Evolutionary conservation across 2,888 invertebrate species (phyloP), one percentile per base, ranked within the genome.

Genomic region (Pollenia amentaria): DNA sequence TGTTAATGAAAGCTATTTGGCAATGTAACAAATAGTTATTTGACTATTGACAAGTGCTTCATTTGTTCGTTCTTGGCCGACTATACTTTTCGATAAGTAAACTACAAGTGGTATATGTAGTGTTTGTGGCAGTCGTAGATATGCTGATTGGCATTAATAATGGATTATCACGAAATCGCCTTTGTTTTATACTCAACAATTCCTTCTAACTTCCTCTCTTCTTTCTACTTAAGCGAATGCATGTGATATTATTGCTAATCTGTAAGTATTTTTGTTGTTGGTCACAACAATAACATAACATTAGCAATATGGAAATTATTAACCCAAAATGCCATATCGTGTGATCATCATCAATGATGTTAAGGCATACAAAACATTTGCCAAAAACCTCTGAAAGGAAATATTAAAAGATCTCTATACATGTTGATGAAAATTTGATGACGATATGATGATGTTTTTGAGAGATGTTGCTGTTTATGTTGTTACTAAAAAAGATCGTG

Each of bases 101-200:
- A 21, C 53, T 69, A 64, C 72, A 73, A 73, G 80, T 80, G 70
- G 65, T 69, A 83, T 70, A 55, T 44, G 60, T 67, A 44, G 48
- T 21, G n/a, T 40, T 40, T 18, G 57, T 55, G 18, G 48, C 21
- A 55, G 46, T 65, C 60, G 64, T 72, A 82, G 82, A 89, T 92
- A 93, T 93, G 92, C 92, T 93, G 93, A 93, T 93, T 93, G 93
- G 93, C 93, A 93, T 93, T 93, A 93, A 93, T 93, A 93, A 93
- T 93, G 93, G 93, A 93, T 93, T 93, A 93, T 93, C 93, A 93
- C 93, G 93, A 93, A 90, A 90, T 90, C 91, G 90, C 88, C 89
- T 91, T 91, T 76, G 57, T 76, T 79, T 87, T 53, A 38, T 46
- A 16, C 65, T 44, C 57, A 53, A 70, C 38, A 53, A 38, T 18